phyloP scores from a whole-genome alignment of 1,140 invertebrate genomes.

The Acromyrmex charruanus region DNA sequence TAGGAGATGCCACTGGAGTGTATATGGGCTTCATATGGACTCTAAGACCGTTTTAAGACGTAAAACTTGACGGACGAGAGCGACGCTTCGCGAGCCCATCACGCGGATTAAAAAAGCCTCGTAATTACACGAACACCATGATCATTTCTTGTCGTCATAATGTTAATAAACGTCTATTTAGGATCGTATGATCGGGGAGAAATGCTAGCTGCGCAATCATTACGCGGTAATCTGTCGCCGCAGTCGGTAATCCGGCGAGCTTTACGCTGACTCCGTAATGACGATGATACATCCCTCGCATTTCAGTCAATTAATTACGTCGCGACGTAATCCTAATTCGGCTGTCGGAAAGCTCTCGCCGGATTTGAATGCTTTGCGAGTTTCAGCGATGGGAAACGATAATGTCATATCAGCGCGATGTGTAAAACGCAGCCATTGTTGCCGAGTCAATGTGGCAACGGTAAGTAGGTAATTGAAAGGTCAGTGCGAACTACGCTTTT shows the following conservation, averaged over 20 bases:
- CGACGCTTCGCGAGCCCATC: conserved; percentile 60
- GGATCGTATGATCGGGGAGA: conserved; percentile 29
- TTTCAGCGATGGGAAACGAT: conserved; percentile 56
- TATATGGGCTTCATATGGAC: conserved; percentile 58
- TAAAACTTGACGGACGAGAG: conserved; percentile 57
- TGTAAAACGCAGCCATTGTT: conserved; percentile 9
- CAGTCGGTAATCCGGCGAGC: conserved; percentile 80
- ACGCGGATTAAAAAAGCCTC: neutral
- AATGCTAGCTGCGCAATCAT: conserved; percentile 68
- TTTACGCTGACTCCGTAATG: conserved; percentile 81
- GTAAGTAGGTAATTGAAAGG: conserved; percentile 50
- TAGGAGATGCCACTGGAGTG: conserved; percentile 15
- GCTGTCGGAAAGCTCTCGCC: conserved; percentile 72
- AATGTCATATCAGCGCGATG: conserved; percentile 39
- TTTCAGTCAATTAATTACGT: conserved; percentile 85
- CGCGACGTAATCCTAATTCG: conserved; percentile 82
- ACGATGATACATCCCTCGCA: conserved; percentile 82
- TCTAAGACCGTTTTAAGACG: conserved; percentile 48
- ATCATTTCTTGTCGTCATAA: conserved; percentile 21
- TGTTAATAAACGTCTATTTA: conserved; percentile 40
- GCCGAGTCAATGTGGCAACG: conserved; percentile 8
- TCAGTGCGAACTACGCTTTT: conserved; percentile 25
- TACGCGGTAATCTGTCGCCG: conserved; percentile 81
- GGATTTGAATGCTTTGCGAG: conserved; percentile 72
- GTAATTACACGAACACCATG: conserved; percentile 43